These are phyloP conservation scores for Platycheirus albimanus DNA, from an alignment of 2,888 invertebrate genomes.

Conservation along the genomic window DNA sequence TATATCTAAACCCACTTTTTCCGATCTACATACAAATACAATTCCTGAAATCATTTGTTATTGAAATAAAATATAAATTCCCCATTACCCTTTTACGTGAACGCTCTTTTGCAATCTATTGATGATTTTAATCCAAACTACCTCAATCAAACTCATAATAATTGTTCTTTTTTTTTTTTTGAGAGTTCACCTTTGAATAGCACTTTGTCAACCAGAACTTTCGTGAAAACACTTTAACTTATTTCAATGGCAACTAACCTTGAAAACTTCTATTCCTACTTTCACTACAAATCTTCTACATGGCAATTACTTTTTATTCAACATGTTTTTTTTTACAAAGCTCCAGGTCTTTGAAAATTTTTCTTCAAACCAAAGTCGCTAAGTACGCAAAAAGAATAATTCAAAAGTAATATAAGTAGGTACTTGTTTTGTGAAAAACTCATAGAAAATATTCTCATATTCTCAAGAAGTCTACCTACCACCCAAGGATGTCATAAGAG, in stretches of 20 bases:
- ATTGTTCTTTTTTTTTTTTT: no score
- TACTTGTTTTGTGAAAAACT: constrained; percentile 13
- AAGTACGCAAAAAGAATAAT: constrained; percentile 27
- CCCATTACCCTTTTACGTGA: no score
- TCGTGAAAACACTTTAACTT: constrained; percentile 13
- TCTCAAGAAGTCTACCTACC: constrained; percentile 23
- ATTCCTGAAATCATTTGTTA: no score
- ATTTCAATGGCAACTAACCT: constrained; percentile 22
- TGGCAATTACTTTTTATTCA: constrained; percentile 20
- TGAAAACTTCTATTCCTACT: constrained; percentile 32
- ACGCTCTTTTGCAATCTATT: no score
- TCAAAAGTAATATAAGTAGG: constrained; percentile 32
- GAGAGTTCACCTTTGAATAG: no score
- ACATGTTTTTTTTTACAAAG: background rate
- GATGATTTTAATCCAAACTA: no score
- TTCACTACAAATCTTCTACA: constrained; percentile 1
- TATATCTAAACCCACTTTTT: no score
- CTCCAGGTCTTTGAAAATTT: constrained; percentile 11
- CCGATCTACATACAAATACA: no score
- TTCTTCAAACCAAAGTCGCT: constrained; percentile 8
- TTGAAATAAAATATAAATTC: no score
- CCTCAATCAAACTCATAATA: no score
- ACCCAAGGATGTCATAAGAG: constrained; percentile 19
- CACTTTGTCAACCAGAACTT: background rate
- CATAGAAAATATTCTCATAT: constrained; percentile 12